Evolutionary conservation across 2,888 invertebrate species (phyloP), one percentile per base, ranked within the genome.

Genomic region (Creontiades dilutus): DNA sequence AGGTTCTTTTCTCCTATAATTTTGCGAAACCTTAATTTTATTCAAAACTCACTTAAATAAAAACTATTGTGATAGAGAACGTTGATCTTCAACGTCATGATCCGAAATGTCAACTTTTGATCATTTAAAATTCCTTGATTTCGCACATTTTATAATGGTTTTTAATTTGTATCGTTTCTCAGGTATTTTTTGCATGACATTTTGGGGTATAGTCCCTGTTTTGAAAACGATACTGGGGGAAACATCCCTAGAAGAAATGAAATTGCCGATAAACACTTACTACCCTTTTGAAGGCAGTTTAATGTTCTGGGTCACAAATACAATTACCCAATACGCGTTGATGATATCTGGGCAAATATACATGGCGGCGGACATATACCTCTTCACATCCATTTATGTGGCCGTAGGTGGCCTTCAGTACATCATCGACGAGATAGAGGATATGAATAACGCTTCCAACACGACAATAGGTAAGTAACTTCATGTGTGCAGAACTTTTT

Each of bases 351-450:
- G 90, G 27, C 86, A 90, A 27, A 90, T 91, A 16, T 92, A 92
- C 76, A 88, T 92, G 89, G 86, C 91, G 37, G 90, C 90, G 46
- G 92, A 92, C 78, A 78, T 86, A n/a, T 91, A 91, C 46, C 85
- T 92, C 23, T 92, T 92, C 86, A 90, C 90, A 75, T 89, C 91
- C 75, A 91, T 92, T 16, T 91, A 91, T 61, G 84, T 91, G 13
- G 89, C 89, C 19, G 75, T 86, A 14, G 90, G 90, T 27, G 78
- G 85, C 19, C 55, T 89, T 13, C 76, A 84, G 86, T 48, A 78
- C 37, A 37, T 89, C n/a, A 16, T 19, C 13, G 52, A 27, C 23
- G 68, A 75, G 75, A 46, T 89, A 13, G 68, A 68, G 9, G 3
- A 68, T 27, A 68, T 68, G 23, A 89, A 37, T 37, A 61, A 52